These are phyloP conservation scores for Elachura formosa DNA, from an alignment of 2,113 vertebrate species.

Conservation along the genomic window DNA sequence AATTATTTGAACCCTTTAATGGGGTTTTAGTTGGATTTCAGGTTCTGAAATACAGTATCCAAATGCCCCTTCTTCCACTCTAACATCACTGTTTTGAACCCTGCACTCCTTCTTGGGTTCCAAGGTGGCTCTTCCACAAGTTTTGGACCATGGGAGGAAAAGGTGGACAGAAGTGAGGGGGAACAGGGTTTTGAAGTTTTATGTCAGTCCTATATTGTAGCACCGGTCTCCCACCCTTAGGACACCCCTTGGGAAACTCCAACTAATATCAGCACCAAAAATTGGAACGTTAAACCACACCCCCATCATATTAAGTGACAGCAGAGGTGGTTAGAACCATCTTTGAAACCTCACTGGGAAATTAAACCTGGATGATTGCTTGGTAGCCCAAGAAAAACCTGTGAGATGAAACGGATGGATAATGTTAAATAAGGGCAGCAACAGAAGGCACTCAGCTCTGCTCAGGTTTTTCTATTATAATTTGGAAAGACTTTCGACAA, in stretches of 20 bases:
- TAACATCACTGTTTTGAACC: background rate
- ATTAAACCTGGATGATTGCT: background rate
- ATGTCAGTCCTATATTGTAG: background rate
- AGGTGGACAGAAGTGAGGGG: background rate
- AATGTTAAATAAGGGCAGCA: background rate
- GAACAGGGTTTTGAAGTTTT: background rate
- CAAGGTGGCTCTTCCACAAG: background rate
- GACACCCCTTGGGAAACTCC: background rate
- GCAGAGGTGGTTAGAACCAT: background rate
- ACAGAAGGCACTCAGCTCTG: background rate
- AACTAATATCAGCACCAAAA: background rate
- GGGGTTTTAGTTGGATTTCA: background rate
- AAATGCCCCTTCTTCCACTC: background rate
- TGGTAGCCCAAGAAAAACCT: background rate
- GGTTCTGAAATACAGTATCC: background rate
- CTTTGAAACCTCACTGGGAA: background rate
- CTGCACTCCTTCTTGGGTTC: fast-evolving
- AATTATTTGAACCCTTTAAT: background rate
- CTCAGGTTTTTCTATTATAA: background rate
- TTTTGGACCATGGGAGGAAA: background rate
- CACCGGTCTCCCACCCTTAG: background rate
- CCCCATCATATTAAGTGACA: background rate
- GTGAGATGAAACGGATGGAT: background rate
- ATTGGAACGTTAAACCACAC: background rate
- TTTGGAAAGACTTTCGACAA: background rate